Conservation (phyloP, 1,140 invertebrate genomes). For the Anastrepha obliqua region DNA sequence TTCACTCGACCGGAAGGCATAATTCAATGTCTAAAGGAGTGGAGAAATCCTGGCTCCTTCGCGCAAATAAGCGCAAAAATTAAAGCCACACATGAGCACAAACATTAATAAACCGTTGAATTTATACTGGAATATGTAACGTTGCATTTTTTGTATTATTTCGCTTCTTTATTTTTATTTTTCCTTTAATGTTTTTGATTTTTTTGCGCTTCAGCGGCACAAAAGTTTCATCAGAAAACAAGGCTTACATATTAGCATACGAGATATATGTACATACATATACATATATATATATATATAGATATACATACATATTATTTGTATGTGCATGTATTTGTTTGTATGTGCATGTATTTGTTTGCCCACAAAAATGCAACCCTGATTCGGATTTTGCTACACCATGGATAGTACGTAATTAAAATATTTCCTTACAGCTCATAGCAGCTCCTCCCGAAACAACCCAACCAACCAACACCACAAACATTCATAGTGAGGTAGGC, state of each 20-base stretch:
- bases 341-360: not conserved
- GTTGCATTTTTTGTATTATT: not conserved
- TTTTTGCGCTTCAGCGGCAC: not conserved
- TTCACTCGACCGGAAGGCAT: constrained; percentile 35
- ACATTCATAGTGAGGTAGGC: constrained; percentile 46
- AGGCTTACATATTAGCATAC: too few species aligned
- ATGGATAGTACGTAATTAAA: not conserved
- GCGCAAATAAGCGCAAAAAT: too few species aligned
- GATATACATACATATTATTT: not conserved
- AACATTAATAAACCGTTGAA: not conserved
- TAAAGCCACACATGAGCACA: not conserved
- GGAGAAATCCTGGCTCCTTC: not conserved
- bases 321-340: not conserved
- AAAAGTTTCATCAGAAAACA: too few species aligned
- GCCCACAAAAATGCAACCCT: constrained; percentile 19
- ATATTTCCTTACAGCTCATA: constrained; percentile 27
- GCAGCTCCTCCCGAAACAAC: not conserved
- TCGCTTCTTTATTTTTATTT: not conserved
- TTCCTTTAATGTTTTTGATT: not conserved
- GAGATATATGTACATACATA: not conserved
- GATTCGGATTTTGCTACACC: constrained; percentile 21
- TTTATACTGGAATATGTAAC: not conserved
- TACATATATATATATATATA: not conserved
- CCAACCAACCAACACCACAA: not conserved
- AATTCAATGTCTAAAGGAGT: constrained; percentile 3